These are phyloP conservation scores for Pangasius djambal DNA, from an alignment of 2,797 vertebrate species.

Conservation along the genomic window DNA sequence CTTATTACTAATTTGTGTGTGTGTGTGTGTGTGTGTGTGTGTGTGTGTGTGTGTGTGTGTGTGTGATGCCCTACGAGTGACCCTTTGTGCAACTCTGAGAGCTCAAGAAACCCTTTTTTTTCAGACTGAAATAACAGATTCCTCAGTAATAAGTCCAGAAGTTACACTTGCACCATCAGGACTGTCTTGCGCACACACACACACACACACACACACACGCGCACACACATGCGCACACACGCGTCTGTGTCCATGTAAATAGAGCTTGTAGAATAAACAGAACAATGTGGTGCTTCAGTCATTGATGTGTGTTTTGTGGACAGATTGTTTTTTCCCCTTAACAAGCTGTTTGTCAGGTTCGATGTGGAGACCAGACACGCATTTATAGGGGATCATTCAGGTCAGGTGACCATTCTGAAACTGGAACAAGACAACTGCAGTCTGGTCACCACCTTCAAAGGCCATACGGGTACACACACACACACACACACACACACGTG, in stretches of 20 bases:
- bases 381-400: constrained; percentile 95
- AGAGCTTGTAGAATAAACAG: background rate
- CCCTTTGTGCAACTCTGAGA: background rate
- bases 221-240: background rate
- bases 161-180: background rate
- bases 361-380: constrained; percentile 96
- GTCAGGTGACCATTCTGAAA: constrained; percentile 98
- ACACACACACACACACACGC: no score
- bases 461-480: constrained; percentile 86
- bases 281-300: background rate
- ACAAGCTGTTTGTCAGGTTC: constrained; percentile 80
- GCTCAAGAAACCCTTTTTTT: background rate
- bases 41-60: background rate
- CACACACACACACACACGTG: background rate
- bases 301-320: background rate
- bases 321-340: constrained; percentile 61
- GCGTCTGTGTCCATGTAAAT: background rate
- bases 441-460: constrained; percentile 95
- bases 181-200: background rate
- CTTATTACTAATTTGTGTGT: no score
- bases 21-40: background rate
- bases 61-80: background rate
- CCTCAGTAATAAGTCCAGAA: background rate
- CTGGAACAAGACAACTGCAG: constrained; percentile 95
- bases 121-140: background rate